These are phyloP conservation scores for Anhinga rufa DNA, from an alignment of 2,113 vertebrate species.

Conservation along the genomic window DNA sequence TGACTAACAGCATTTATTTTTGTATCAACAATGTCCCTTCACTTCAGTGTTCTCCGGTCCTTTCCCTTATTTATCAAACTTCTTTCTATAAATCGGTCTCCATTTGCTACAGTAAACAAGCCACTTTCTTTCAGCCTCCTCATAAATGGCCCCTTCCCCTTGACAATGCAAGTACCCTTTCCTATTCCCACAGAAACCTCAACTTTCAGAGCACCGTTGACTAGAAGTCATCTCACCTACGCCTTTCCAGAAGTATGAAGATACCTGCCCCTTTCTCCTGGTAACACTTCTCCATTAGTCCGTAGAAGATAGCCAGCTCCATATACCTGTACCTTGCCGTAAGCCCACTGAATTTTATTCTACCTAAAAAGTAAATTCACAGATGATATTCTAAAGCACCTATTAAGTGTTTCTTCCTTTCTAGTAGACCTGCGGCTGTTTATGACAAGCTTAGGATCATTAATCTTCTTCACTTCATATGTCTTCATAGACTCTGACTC, in stretches of 20 bases:
- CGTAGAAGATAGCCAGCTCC: background rate
- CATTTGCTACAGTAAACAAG: background rate
- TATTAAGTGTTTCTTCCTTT: too few species aligned
- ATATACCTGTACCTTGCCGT: background rate
- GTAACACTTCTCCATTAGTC: background rate
- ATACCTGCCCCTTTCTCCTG: background rate
- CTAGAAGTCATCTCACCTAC: background rate
- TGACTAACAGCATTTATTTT: background rate
- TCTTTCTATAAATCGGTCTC: background rate
- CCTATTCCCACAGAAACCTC: background rate
- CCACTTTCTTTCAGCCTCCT: background rate
- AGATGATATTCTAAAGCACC: background rate
- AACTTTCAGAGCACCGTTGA: background rate
- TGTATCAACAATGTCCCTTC: background rate
- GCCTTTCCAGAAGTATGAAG: background rate
- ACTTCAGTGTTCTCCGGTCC: background rate
- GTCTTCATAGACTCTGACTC: too few species aligned
- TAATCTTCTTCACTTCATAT: too few species aligned
- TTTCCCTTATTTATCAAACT: background rate
- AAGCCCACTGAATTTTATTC: background rate
- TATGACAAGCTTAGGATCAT: too few species aligned
- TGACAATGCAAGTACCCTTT: background rate
- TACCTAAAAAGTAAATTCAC: background rate
- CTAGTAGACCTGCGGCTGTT: too few species aligned
- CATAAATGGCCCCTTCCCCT: background rate